Percentiles rank a stretch among this genome's conserved stretches.
phyloP scores from a whole-genome alignment of 2,888 invertebrate genomes.

The Tanytarsus gracilentus region DNA sequence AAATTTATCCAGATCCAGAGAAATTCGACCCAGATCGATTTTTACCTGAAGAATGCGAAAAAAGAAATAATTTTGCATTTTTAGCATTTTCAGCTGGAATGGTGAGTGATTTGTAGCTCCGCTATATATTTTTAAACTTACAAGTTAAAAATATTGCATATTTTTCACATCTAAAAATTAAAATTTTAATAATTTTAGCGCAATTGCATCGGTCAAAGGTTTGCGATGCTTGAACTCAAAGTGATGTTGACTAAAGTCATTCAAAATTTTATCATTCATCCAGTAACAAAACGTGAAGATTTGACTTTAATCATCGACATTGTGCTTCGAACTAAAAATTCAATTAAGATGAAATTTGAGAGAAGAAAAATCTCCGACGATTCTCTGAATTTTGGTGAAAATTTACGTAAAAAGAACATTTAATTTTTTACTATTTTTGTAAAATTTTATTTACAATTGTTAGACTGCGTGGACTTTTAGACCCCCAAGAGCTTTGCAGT shows the following conservation, averaged over 20 bases:
- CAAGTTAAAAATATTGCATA: not conserved
- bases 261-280: not conserved
- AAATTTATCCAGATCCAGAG: constrained; percentile 31
- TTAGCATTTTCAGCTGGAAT: constrained; percentile 32
- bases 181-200: constrained; percentile 21
- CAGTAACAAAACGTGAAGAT: constrained; percentile 20
- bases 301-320: constrained; percentile 9
- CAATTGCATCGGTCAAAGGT: constrained; percentile 32
- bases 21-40: constrained; percentile 32
- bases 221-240: constrained; percentile 21
- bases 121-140: not conserved
- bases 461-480: too few relatives aligned
- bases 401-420: not conserved
- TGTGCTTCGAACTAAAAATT: constrained; percentile 12
- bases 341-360: not conserved
- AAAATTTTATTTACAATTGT: too few relatives aligned
- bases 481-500: too few relatives aligned
- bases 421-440: not conserved
- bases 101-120: not conserved
- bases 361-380: not conserved
- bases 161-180: too few relatives aligned
- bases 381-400: not conserved
- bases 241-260: constrained; percentile 5
- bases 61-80: constrained; percentile 31
- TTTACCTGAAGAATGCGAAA: constrained; percentile 30